Percentiles rank a stretch among this genome's conserved stretches.
Conservation (phyloP, 2,888 invertebrate species). For the Asteroscopus sphinx region DNA sequence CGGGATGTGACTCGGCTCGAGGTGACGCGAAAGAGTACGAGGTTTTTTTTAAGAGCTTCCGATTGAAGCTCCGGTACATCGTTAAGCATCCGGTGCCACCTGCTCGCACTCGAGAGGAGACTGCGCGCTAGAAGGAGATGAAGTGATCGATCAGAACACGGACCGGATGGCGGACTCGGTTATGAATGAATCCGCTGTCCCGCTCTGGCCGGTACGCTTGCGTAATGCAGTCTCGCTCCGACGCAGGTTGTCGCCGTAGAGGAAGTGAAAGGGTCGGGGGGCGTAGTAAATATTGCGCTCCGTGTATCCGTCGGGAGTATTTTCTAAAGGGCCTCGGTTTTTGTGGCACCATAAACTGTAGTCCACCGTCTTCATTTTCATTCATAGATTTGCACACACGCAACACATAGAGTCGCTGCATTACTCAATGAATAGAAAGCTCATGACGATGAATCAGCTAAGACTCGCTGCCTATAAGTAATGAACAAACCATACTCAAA, state of each 20-base stretch:
- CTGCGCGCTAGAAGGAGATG: conserved; percentile 87
- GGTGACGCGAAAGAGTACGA: conserved; percentile 70
- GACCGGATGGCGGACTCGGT: conserved; percentile 89
- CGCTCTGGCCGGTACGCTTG: conserved; percentile 69
- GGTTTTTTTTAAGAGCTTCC: conserved; percentile 83
- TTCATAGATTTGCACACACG: conserved; percentile 75
- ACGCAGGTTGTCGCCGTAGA: conserved; percentile 86
- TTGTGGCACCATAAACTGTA: conserved; percentile 81
- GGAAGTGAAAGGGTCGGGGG: conserved; percentile 89
- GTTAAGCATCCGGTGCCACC: conserved; percentile 86
- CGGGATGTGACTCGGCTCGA: conserved; percentile 62
- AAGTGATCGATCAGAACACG: conserved; percentile 85
- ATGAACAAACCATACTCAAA: conserved; percentile 21
- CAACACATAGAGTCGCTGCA: conserved; percentile 40
- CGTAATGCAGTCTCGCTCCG: conserved; percentile 76
- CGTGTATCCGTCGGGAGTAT: conserved; percentile 79
- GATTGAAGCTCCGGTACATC: conserved; percentile 79
- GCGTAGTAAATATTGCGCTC: conserved; percentile 89
- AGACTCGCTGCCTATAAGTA: conserved; percentile 21
- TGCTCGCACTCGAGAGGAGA: conserved; percentile 86
- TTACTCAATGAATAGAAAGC: conserved; percentile 41
- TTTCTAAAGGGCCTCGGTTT: conserved; percentile 79
- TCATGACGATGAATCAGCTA: conserved; percentile 8
- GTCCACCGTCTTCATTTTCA: conserved; percentile 79
- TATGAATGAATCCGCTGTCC: conserved; percentile 88